Conservation (phyloP, 2,113 vertebrate genomes). For the Piprites chloris region DNA sequence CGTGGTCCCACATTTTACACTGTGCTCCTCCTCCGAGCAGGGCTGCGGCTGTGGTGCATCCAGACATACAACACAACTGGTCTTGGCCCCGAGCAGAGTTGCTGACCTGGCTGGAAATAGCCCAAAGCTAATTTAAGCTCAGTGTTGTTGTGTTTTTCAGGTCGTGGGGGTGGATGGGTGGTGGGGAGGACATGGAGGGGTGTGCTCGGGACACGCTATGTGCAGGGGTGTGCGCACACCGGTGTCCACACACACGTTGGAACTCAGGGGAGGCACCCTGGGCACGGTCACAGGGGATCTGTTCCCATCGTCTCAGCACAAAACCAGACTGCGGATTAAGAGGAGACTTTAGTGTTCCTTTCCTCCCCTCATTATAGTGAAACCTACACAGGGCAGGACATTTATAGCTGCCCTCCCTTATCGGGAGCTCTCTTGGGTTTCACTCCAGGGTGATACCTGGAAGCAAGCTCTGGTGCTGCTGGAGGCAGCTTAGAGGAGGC, state of each 20-base stretch:
- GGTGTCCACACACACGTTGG: neutral
- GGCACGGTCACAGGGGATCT: neutral
- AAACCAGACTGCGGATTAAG: slow-evolving; percentile 20
- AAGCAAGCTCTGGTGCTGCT: neutral
- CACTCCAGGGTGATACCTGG: neutral
- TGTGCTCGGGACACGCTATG: neutral
- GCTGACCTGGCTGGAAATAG: neutral
- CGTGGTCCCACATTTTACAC: neutral
- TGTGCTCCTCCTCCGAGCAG: neutral
- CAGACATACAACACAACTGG: neutral
- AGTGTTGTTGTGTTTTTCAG: neutral
- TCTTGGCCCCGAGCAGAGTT: neutral
- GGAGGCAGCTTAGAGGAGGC: neutral
- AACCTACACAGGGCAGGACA: neutral
- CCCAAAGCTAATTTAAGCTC: neutral
- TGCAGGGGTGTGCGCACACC: neutral
- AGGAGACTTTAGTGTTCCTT: slow-evolving; percentile 60
- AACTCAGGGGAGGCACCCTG: neutral
- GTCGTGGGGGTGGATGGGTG: neutral
- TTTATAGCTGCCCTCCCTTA: neutral
- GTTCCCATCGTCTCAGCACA: neutral
- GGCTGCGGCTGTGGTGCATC: rapidly evolving
- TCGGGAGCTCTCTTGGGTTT: neutral
- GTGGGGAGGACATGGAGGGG: neutral
- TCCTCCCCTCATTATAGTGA: neutral